Evolutionary conservation across 1,140 invertebrate genomes (phyloP).

Genomic region (Dendroctonus ponderosae): DNA sequence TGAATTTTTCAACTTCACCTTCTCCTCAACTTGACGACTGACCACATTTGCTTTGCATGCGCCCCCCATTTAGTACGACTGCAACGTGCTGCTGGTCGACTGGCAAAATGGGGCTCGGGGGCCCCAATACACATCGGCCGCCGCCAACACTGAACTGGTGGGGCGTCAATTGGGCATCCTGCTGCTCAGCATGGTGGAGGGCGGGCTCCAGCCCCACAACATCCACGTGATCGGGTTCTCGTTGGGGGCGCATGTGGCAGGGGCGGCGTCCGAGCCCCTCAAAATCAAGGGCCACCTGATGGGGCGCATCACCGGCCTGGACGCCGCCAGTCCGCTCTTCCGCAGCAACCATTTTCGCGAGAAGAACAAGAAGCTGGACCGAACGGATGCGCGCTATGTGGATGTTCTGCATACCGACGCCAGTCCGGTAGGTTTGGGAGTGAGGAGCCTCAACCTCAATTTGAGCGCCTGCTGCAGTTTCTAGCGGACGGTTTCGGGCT

Average conservation of each 20-base stretch:
- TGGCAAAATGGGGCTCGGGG: constrained; percentile 62
- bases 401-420: constrained; percentile 86
- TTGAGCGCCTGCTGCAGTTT: constrained; percentile 34
- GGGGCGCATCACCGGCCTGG: constrained; percentile 71
- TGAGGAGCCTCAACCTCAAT: neutral
- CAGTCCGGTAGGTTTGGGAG: constrained; percentile 53
- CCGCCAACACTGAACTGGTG: constrained; percentile 64
- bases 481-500: constrained; percentile 50
- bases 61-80: constrained; percentile 50
- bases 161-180: constrained; percentile 62
- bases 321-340: constrained; percentile 69
- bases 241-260: constrained; percentile 74
- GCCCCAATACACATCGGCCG: constrained; percentile 65
- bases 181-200: constrained; percentile 56
- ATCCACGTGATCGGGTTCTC: constrained; percentile 78
- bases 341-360: constrained; percentile 55
- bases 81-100: constrained; percentile 67
- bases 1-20: too few relatives aligned
- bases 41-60: neutral
- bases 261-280: constrained; percentile 66
- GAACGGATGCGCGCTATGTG: constrained; percentile 76
- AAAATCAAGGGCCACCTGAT: constrained; percentile 57
- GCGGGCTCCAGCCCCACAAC: constrained; percentile 50
- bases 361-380: constrained; percentile 66
- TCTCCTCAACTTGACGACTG: too few relatives aligned